These are phyloP conservation scores for Lithobates sylvaticus DNA, from an alignment of 2,797 vertebrate genomes.

Conservation along the genomic window DNA sequence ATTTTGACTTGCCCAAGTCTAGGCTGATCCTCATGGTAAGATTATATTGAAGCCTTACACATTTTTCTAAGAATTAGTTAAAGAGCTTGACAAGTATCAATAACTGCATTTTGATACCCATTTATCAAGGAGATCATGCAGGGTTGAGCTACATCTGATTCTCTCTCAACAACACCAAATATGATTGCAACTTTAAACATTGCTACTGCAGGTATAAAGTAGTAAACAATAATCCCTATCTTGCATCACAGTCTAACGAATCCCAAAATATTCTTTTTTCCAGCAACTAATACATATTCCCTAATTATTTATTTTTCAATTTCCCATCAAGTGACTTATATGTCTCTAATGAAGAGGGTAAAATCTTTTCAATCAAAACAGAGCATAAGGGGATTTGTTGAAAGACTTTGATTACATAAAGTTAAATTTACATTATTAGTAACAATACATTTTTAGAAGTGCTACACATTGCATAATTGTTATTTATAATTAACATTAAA, in stretches of 20 bases:
- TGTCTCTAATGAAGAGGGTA: conserved; percentile 43
- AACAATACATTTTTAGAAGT: conserved; percentile 52
- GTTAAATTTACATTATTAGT: conserved; percentile 53
- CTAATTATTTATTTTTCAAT: conserved; percentile 40
- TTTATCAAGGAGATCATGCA: neutral
- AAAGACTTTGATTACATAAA: conserved; percentile 45
- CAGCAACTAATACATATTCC: conserved; percentile 33
- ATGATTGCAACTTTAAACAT: neutral
- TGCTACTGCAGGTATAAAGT: neutral
- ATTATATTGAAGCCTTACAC: too few species aligned
- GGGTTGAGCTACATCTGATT: neutral
- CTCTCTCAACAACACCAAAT: too few species aligned
- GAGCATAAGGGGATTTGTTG: conserved; percentile 51
- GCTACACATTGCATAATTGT: conserved; percentile 52
- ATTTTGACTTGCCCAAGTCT: too few species aligned
- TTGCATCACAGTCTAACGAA: conserved; percentile 1
- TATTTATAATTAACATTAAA: conserved; percentile 60
- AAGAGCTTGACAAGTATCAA: too few species aligned
- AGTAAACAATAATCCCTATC: neutral
- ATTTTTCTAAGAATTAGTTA: too few species aligned
- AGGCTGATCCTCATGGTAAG: too few species aligned
- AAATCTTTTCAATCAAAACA: conserved; percentile 53
- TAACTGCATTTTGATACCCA: too few species aligned
- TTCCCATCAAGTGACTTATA: conserved; percentile 37
- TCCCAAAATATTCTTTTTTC: neutral